Evolutionary conservation across 2,797 vertebrate species (phyloP).

Genomic region (Limosa lapponica): DNA sequence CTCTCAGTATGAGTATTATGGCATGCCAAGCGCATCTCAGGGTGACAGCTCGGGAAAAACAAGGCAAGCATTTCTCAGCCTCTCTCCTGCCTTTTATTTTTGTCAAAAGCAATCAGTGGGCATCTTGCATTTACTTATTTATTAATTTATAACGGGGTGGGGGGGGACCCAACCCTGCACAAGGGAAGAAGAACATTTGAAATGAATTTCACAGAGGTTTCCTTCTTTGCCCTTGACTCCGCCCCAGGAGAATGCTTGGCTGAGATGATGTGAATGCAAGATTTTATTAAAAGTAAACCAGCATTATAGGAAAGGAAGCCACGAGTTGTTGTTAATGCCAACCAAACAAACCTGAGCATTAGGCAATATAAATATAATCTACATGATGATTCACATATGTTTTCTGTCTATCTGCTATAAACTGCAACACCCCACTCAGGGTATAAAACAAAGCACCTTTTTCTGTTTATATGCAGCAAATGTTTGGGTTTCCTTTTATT

Average conservation of each 20-base stretch:
- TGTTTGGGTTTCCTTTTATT: not conserved
- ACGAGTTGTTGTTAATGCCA: constrained; percentile 43
- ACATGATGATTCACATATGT: constrained; percentile 40
- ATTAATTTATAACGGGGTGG: not conserved
- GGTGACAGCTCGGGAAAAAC: not conserved
- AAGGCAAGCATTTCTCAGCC: not conserved
- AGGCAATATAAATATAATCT: constrained; percentile 56
- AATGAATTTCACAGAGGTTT: constrained; percentile 35
- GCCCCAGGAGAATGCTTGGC: not conserved
- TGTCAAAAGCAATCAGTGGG: not conserved
- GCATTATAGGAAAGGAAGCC: constrained; percentile 36
- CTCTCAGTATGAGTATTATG: not conserved
- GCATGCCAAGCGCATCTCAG: not conserved
- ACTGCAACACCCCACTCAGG: not conserved
- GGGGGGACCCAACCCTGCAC: no score
- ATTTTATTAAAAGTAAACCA: constrained; percentile 55
- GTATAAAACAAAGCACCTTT: constrained; percentile 6
- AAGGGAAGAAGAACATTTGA: not conserved
- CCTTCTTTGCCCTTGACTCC: not conserved
- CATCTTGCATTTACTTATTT: not conserved
- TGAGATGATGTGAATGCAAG: not conserved
- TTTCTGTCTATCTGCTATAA: constrained; percentile 24
- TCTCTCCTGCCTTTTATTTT: not conserved
- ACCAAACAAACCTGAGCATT: constrained; percentile 44
- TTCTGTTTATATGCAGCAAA: constrained; percentile 1